phyloP scores from a whole-genome alignment of 2,888 invertebrate species.

The Pogonocherus hispidulus region DNA sequence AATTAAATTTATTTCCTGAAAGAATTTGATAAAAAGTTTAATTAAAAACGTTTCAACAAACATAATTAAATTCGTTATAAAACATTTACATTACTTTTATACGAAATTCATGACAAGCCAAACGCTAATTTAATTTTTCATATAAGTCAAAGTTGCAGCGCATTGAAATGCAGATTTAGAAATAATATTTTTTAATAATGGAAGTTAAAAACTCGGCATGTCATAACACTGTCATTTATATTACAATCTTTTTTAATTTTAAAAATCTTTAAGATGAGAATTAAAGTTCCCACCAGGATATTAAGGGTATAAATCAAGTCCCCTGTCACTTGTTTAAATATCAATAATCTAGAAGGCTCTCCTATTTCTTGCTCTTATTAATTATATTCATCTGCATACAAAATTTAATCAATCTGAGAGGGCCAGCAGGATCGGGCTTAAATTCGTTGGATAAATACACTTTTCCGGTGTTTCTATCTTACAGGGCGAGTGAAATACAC shows the following conservation, averaged over 20 bases:
- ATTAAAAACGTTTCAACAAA: conserved; percentile 36
- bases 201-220: conserved; percentile 63
- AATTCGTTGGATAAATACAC: no score
- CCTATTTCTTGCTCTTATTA: conserved; percentile 27
- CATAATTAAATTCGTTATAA: conserved; percentile 36
- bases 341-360: conserved; percentile 54
- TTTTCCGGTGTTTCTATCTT: no score
- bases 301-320: conserved; percentile 65
- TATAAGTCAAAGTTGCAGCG: conserved; percentile 46
- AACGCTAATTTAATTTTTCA: conserved; percentile 49
- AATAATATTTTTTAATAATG: conserved; percentile 66
- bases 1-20: conserved; percentile 36
- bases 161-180: conserved; percentile 63
- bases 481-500: no score
- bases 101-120: conserved; percentile 40
- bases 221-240: conserved; percentile 67
- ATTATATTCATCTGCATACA: conserved; percentile 25
- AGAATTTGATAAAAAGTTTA: conserved; percentile 35
- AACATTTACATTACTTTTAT: conserved; percentile 35
- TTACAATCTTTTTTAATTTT: conserved; percentile 66
- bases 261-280: conserved; percentile 65
- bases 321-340: conserved; percentile 65
- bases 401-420: conserved; percentile 22
- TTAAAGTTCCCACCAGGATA: conserved; percentile 65
- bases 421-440: neutral